These are phyloP conservation scores for Takifugu bimaculatus DNA, from an alignment of 2,113 vertebrate genomes.

Conservation along the genomic window DNA sequence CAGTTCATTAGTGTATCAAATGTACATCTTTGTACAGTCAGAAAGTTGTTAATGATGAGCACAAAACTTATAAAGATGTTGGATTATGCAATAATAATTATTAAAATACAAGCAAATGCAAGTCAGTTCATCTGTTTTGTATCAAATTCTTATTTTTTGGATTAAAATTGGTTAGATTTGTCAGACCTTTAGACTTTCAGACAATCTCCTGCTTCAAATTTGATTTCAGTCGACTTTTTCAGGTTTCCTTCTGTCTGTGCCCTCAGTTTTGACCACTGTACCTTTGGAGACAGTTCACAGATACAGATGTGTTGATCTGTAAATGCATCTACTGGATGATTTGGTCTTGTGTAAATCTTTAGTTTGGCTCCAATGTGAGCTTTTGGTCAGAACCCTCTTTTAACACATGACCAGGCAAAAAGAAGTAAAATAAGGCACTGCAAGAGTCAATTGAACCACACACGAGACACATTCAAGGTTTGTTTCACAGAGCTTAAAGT, in stretches of 20 bases:
- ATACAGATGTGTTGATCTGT: too few relatives aligned
- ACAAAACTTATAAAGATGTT: constrained; percentile 5
- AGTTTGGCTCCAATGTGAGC: constrained; percentile 33
- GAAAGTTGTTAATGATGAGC: background rate
- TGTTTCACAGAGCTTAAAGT: constrained; percentile 36
- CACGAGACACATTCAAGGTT: constrained; percentile 9
- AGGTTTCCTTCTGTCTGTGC: too few relatives aligned
- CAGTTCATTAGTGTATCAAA: constrained; percentile 26
- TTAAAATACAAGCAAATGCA: too few relatives aligned
- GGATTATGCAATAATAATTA: constrained; percentile 13
- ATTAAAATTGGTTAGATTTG: too few relatives aligned
- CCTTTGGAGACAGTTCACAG: too few relatives aligned
- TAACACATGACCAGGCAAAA: constrained; percentile 34
- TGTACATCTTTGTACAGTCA: constrained; percentile 50
- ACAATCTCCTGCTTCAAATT: too few relatives aligned
- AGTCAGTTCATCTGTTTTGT: too few relatives aligned
- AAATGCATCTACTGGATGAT: background rate
- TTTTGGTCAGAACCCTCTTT: constrained; percentile 50
- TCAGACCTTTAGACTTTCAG: too few relatives aligned
- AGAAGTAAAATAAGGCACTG: constrained; percentile 66
- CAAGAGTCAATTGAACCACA: constrained; percentile 37
- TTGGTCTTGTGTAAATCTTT: constrained; percentile 3
- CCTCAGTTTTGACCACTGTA: too few relatives aligned
- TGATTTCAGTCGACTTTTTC: too few relatives aligned
- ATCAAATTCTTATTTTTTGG: too few relatives aligned